Conservation (phyloP, 2,797 vertebrate genomes). For the Trachurus trachurus region DNA sequence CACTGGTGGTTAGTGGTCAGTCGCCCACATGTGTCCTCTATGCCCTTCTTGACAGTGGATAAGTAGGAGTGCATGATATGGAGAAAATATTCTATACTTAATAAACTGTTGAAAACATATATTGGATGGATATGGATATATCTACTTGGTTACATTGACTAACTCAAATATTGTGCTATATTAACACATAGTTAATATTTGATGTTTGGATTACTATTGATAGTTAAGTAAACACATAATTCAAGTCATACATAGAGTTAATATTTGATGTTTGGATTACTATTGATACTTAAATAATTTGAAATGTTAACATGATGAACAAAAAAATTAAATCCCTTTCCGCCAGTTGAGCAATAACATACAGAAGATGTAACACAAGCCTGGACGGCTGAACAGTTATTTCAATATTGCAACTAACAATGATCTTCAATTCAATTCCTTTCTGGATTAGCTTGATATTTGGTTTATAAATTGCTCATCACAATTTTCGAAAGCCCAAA, state of each 20-base stretch:
- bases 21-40: slow-evolving; percentile 36
- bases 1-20: slow-evolving; percentile 53
- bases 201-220: neutral
- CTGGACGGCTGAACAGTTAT: too few species aligned
- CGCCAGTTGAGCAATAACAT: neutral
- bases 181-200: neutral
- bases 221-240: neutral
- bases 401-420: neutral
- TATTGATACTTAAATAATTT: neutral
- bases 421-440: neutral
- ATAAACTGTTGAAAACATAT: neutral
- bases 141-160: neutral
- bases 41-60: slow-evolving; percentile 41
- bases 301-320: neutral
- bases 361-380: too few species aligned
- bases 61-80: neutral
- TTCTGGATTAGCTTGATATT: neutral
- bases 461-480: neutral
- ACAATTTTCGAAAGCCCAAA: neutral
- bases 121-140: neutral
- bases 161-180: neutral
- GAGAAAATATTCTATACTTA: neutral
- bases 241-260: too few species aligned
- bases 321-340: neutral
- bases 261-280: neutral